Evolutionary conservation across 2,888 invertebrate species (phyloP), one percentile per base, ranked within the genome.

Genomic region (Dichetophora obliterata): DNA sequence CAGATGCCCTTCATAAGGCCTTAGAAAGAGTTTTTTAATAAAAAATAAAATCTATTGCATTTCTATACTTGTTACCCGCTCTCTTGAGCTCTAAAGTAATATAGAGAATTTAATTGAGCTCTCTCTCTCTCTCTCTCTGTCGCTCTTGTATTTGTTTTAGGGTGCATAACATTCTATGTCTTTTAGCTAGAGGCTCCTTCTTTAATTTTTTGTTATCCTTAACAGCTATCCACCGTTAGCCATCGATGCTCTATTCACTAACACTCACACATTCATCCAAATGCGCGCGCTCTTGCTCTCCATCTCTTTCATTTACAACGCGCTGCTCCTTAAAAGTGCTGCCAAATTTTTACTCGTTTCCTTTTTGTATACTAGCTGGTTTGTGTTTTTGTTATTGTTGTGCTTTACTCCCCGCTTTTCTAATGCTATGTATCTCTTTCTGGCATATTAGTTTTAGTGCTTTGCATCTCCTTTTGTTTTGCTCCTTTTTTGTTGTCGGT

Each of bases 401-500:
- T 57, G 50, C 43, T 50, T 54, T 43, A 31, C 52, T 43, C 31
- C 48, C 59, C 9, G 48, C 82, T 80, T 83, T 87, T 87, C 87
- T 87, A 87, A 87, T 86, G 82, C 83, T 85, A 83, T 85, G 83
- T 84, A 81, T 87, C 87, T 87, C 87, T 86, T 86, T 87, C 87
- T 85, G 77, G 82, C 87, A 84, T 87, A 84, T 87, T 87, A 86
- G 87, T 83, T 86, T 87, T 87, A 85, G 85, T 79, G 85, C 84
- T 86, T 87, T 86, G 83, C 85, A 81, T 87, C 85, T 87, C 87
- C 81, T 83, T 86, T 87, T 83, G 59, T 79, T 86, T 86, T 85
- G 80, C 82, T 84, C 82, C 82, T 84, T 86, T 85, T 83, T 85
- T 83, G 76, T 57, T 75, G 48, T 72, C 66, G 69, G 75, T 61